Base-by-base conservation (phyloP, 2,113 vertebrate genomes). In the Hypomesus transpacificus region DNA sequence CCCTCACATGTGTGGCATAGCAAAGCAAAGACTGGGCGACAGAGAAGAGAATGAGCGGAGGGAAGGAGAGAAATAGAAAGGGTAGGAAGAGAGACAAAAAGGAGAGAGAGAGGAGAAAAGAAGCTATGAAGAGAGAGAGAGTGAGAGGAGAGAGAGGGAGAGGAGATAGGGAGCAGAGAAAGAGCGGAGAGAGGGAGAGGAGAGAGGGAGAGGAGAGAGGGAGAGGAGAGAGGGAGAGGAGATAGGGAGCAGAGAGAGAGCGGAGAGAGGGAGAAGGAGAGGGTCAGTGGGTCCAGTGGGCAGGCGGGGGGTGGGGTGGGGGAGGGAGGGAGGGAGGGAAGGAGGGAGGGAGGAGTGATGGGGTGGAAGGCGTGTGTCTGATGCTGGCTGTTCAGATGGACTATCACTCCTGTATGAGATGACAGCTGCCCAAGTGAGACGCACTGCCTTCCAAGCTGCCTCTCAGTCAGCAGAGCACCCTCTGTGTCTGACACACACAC, bases 401-500 rank as follows among this genome's bases (percentile, higher is more conserved):
- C 16, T 22, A 18, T 59, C 81, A 82, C 81, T 75, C 69, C 69
- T 81, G 78, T 84, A 80, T 85, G 73, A 81, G 81, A 86, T 71
- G 66, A 74, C 81, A 31, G 28, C 28, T 31, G 28, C 28, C 28
- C 28, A 31, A 31, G 28, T 31, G 28, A 31, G 28, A 31, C 28
- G 4, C 28, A 31, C 28, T 31, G 28, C 28, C 28, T 31, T 31
- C 28, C 86, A 75, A 82, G 75, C 70, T 65, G 80, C 73, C 54
- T 50, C 58, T 68, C 74, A 64, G 73, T 82, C 83, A 79, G 84
- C 80, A 79, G 20, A 78, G 76, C 70, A 4, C 67, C 53, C 73
- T 75, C 79, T 74, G 70, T 3, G 54, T n/a, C 57, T 5, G 14
- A 21, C 17, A 21, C 77, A 82, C 85, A 76, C 81, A 83, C 78